Evolutionary conservation across 2,888 invertebrate genomes (phyloP).

Genomic region (Andrena praecox): DNA sequence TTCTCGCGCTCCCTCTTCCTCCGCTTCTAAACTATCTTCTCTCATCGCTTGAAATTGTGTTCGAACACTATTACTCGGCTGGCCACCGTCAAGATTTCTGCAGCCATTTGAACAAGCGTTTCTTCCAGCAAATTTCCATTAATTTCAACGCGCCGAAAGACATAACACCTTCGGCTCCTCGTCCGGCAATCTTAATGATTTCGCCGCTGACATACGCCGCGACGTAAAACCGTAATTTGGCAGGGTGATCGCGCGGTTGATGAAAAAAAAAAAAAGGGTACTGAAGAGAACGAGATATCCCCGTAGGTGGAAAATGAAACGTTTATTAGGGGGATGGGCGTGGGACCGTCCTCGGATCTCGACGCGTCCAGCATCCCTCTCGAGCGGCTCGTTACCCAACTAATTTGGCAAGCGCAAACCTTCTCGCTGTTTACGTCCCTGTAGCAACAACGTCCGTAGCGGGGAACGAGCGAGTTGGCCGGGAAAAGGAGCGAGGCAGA

Average conservation of each 20-base stretch:
- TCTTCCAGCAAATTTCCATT: conserved; percentile 50
- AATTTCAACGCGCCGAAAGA: conserved; percentile 33
- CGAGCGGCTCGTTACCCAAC: conserved; percentile 17
- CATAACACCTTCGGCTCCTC: conserved; percentile 21
- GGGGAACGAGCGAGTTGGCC: conserved; percentile 25
- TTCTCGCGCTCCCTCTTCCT: conserved; percentile 37
- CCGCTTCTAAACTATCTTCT: conserved; percentile 27
- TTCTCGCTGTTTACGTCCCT: conserved; percentile 34
- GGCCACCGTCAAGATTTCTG: conserved; percentile 59
- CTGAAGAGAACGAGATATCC: no score
- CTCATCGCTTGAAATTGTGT: conserved; percentile 61
- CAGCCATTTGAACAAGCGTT: conserved; percentile 39
- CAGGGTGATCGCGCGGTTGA: conserved; percentile 1
- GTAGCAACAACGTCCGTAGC: conserved; percentile 20
- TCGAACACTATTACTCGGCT: conserved; percentile 49
- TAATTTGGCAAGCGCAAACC: conserved; percentile 51
- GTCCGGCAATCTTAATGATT: conserved; percentile 6
- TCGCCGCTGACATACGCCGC: conserved; percentile 9
- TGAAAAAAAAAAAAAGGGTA: not conserved
- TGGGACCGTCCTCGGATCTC: not conserved
- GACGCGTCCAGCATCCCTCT: not conserved
- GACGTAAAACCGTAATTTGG: conserved; percentile 5
- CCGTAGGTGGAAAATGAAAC: conserved; percentile 23
- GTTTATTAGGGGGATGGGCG: conserved; percentile 28
- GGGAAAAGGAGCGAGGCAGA: conserved; percentile 26